Base-by-base conservation (phyloP, 2,888 invertebrate genomes). In the Drosophila differens region DNA sequence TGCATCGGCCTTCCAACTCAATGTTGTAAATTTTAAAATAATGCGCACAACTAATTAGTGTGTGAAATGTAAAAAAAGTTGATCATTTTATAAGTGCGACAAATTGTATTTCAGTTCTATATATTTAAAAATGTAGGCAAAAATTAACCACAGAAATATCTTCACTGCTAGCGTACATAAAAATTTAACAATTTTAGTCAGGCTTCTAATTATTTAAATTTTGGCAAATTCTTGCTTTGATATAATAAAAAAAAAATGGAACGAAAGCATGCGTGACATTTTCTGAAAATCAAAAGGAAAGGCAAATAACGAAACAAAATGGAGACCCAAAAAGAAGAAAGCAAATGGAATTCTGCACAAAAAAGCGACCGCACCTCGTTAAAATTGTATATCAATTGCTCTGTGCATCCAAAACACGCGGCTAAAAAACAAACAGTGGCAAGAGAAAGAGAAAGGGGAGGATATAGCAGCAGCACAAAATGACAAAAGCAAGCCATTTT, bases 301-400 rank as follows among this genome's bases (percentile, higher is more conserved):
- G 41, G 51, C 33, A 60, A 53, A 77, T 33, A 53, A 62, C 32
- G 19, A 65, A 69, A 32, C 51, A 63, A 49, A 53, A 49, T 39
- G 22, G 47, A 72, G 47, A 47, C 54, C 28, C 61, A 52, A 60
- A 53, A 64, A 64, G 57, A 49, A 54, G 16, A 32, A 61, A 53
- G 47, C 25, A 47, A 47, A 25, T 47, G 51, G 30, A 35, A 64
- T 58, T 28, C 39, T n/a, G 60, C 54, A 69, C 55, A 62, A 64
- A 62, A 71, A 75, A 16, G 54, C 60, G 63, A 83, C 84, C 89
- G 65, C 89, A 86, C 44, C 71, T 89, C 86, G 90, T 86, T 90
- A 88, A 86, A 86, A 77, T 83, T 86, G 79, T 73, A 86, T 86
- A 71, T 76, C 82, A 88, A 83, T 82, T 79, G 70, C 70, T 72